Conservation (phyloP, 2,797 vertebrate genomes). For the Kryptopterus vitreolus region DNA sequence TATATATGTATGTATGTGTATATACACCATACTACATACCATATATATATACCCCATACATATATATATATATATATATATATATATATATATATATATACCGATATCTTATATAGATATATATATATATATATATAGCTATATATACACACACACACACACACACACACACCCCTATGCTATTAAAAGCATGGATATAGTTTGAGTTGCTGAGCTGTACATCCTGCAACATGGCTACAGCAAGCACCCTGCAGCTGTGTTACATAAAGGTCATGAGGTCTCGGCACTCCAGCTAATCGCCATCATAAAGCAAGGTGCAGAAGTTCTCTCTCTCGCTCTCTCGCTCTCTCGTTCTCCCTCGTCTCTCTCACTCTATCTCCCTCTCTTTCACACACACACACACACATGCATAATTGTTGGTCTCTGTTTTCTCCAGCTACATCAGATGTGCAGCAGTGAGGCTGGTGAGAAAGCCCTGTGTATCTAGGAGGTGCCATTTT, state of each 20-base stretch:
- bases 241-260: constrained; percentile 54
- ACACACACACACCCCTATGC: background rate
- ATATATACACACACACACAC: background rate
- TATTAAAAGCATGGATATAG: background rate
- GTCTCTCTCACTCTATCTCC: constrained; percentile 4
- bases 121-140: no score
- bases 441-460: constrained; percentile 12
- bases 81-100: no score
- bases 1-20: no score
- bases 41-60: no score
- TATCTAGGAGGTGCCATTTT: constrained; percentile 15
- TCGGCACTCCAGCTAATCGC: constrained; percentile 21
- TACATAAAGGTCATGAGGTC: constrained; percentile 43
- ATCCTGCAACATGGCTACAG: constrained; percentile 53
- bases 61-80: no score
- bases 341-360: constrained; percentile 50
- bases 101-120: no score
- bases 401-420: background rate
- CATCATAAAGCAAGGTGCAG: constrained; percentile 23
- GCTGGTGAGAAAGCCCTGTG: constrained; percentile 19
- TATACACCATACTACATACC: no score
- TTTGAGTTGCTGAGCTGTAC: constrained; percentile 15
- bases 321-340: background rate
- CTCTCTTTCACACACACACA: background rate
- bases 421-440: background rate